phyloP scores from a whole-genome alignment of 2,113 vertebrate species.

The Shinisaurus crocodilurus region DNA sequence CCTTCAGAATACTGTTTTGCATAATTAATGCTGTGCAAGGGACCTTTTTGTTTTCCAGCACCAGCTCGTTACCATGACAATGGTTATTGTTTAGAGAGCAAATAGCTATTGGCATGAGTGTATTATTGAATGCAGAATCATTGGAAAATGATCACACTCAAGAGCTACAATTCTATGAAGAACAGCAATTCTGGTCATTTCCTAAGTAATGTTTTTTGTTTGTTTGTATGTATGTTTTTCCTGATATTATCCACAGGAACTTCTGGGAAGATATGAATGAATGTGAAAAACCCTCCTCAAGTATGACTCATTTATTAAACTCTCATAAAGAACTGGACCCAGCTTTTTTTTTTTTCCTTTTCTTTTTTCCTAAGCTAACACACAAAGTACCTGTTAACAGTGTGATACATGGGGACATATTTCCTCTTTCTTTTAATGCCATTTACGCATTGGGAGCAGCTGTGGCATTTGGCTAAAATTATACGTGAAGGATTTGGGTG shows the following conservation, averaged over 20 bases:
- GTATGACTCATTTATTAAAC: conserved; percentile 65
- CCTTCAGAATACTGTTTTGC: conserved; percentile 56
- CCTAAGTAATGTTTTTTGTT: conserved; percentile 52
- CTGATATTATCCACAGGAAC: conserved; percentile 50
- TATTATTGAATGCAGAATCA: conserved; percentile 58
- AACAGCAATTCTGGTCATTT: conserved; percentile 44
- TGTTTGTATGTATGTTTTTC: too few species aligned
- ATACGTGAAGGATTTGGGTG: conserved; percentile 15
- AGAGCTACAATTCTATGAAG: background rate
- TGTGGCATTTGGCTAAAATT: conserved; percentile 44
- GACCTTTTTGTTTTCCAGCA: conserved; percentile 68
- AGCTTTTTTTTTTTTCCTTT: background rate
- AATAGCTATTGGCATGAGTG: conserved; percentile 52
- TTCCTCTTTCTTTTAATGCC: background rate
- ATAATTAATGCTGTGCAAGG: conserved; percentile 67
- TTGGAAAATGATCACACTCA: conserved; percentile 48
- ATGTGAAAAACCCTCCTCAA: conserved; percentile 49
- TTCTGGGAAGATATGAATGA: conserved; percentile 46
- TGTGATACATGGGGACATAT: conserved; percentile 51
- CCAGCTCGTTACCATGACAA: conserved; percentile 59
- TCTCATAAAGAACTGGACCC: conserved; percentile 53
- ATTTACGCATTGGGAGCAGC: conserved; percentile 21
- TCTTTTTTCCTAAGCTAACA: conserved; percentile 34
- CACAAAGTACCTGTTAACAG: conserved; percentile 39
- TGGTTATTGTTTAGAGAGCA: conserved; percentile 62